A percentile compares a stretch with the other conserved stretches of the same genome.
Evolutionary conservation across 2,888 invertebrate genomes (phyloP).

Genomic region (Notodonta dromedarius): DNA sequence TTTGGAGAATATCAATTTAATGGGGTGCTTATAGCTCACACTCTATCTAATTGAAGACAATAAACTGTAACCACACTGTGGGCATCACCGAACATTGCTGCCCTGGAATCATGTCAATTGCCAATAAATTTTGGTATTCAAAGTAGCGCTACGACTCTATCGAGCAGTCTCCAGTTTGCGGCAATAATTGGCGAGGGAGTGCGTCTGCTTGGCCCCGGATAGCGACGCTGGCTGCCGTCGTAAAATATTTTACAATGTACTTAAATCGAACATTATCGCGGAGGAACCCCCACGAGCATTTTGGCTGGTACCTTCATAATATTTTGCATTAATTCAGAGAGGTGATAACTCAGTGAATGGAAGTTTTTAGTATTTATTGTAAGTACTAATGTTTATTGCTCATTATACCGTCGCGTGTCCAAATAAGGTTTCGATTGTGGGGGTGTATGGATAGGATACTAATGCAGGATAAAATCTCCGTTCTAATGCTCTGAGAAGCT

Average conservation of each 20-base stretch:
- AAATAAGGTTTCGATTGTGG: too few relatives aligned
- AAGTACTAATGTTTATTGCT: not conserved
- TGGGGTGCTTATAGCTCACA: not conserved
- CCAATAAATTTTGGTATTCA: slow-evolving; percentile 10
- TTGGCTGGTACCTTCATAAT: slow-evolving; percentile 23
- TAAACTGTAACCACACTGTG: slow-evolving; percentile 1
- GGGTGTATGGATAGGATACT: too few relatives aligned
- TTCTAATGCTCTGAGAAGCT: too few relatives aligned
- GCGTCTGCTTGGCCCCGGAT: slow-evolving; percentile 33
- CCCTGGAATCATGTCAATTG: slow-evolving; percentile 2
- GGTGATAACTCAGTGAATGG: slow-evolving; percentile 32
- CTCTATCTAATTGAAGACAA: not conserved
- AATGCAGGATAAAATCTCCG: too few relatives aligned
- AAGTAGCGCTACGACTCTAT: slow-evolving; percentile 8
- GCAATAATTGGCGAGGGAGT: slow-evolving; percentile 47
- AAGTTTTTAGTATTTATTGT: not conserved
- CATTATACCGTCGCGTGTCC: not conserved
- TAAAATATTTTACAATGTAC: slow-evolving; percentile 60
- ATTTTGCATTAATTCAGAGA: slow-evolving; percentile 45
- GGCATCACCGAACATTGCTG: not conserved
- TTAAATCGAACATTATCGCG: slow-evolving; percentile 62
- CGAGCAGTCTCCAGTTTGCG: slow-evolving; percentile 27
- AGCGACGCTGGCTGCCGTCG: slow-evolving; percentile 37
- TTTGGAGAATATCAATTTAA: too few relatives aligned
- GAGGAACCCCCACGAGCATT: slow-evolving; percentile 41